Conservation (phyloP, 2,797 vertebrate species). For the Onychomys arenicola region DNA sequence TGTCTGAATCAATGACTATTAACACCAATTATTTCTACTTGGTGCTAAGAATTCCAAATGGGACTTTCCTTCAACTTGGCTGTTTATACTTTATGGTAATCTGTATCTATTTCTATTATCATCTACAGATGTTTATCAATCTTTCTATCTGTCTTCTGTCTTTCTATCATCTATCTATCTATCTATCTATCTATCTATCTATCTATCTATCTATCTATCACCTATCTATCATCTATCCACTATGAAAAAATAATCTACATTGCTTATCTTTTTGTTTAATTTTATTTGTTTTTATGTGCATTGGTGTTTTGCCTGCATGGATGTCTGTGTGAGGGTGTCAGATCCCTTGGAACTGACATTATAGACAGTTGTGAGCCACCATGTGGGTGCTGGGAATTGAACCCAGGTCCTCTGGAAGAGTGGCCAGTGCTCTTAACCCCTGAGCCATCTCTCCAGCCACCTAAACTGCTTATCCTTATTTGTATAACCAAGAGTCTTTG, state of each 20-base stretch:
- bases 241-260: neutral
- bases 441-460: neutral
- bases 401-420: neutral
- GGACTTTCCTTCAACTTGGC: neutral
- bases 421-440: neutral
- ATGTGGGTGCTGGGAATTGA: neutral
- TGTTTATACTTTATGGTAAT: neutral
- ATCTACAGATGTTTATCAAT: neutral
- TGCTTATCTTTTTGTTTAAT: neutral
- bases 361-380: neutral
- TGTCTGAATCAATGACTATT: neutral
- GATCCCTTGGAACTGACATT: neutral
- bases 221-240: neutral
- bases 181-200: neutral
- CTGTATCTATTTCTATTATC: neutral
- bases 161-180: neutral
- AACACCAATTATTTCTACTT: neutral
- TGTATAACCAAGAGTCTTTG: neutral
- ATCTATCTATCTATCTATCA: neutral
- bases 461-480: neutral
- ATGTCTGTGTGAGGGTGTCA: neutral
- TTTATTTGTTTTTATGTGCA: neutral
- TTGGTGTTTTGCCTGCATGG: neutral
- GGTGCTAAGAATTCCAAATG: neutral
- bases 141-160: neutral